These are phyloP conservation scores for Pseudanteris insignis DNA, from an alignment of 2,888 invertebrate genomes.

Conservation along the genomic window DNA sequence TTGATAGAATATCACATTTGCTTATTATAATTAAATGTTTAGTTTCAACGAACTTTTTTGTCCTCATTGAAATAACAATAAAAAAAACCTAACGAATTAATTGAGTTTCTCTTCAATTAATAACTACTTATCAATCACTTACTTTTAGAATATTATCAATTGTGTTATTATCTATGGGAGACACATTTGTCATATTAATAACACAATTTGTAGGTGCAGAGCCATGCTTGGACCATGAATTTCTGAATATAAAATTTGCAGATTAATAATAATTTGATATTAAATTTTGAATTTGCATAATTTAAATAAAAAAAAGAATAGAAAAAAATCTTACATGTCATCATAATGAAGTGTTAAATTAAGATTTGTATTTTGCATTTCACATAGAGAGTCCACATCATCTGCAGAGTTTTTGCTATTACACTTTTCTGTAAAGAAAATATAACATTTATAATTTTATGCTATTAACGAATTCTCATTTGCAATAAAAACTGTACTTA, in stretches of 20 bases:
- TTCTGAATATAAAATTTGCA: slow-evolving; percentile 43
- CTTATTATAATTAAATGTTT: too few relatives aligned
- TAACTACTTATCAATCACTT: slow-evolving; percentile 13
- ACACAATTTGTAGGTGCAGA: slow-evolving; percentile 56
- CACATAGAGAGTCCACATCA: slow-evolving; percentile 56
- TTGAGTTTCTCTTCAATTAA: too few relatives aligned
- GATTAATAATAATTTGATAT: too few relatives aligned
- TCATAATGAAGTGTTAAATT: slow-evolving; percentile 72
- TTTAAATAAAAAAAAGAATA: slow-evolving; percentile 8
- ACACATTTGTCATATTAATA: slow-evolving; percentile 57
- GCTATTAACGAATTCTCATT: too few relatives aligned
- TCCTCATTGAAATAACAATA: too few relatives aligned
- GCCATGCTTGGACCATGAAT: slow-evolving; percentile 54
- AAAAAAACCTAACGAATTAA: too few relatives aligned
- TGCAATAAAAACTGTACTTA: too few relatives aligned
- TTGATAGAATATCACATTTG: too few relatives aligned
- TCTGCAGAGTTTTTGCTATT: slow-evolving; percentile 62
- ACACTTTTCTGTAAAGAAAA: slow-evolving; percentile 56
- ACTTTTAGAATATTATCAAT: slow-evolving; percentile 70
- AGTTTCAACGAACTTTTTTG: too few relatives aligned
- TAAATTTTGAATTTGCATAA: too few relatives aligned
- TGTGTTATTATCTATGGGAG: slow-evolving; percentile 67
- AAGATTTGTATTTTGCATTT: slow-evolving; percentile 71
- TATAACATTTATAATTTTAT: slow-evolving; percentile 1
- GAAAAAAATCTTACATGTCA: slow-evolving; percentile 66